Evolutionary conservation across 2,888 invertebrate species (phyloP), one percentile per base, ranked within the genome.

Genomic region (Hyalella azteca): DNA sequence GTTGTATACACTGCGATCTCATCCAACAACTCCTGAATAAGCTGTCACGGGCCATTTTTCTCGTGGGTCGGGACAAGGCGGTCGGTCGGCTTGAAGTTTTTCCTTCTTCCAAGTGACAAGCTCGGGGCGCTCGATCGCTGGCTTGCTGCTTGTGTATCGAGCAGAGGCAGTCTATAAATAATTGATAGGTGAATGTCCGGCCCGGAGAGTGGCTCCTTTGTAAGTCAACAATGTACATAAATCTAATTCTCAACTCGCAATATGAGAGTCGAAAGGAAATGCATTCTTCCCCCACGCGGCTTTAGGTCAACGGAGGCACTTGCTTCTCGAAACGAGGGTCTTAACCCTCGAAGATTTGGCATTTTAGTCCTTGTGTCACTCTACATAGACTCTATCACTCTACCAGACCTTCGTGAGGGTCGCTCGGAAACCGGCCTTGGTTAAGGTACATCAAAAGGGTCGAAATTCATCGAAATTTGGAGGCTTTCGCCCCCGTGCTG

Each of bases 181-280:
- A 82, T 82, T 80, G 82, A 82, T 78, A 77, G 80, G 48, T 49
- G 78, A 78, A 60, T 82, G 82, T 82, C 82, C 82, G 77, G 78
- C 75, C 39, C 32, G 78, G 78, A 81, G 73, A 78, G 82, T 78
- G 79, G 66, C 29, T 59, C 66, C 79, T 82, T 82, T 82, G 82
- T 82, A 73, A 73, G 54, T 79, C 82, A 82, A 82, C 82, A 82
- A 82, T 82, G 82, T 82, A 80, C 54, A 82, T 82, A 82, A 82
- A 82, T 82, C 82, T 82, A 82, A 82, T 82, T 82, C 82, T 75
- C 80, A 80, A 80, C 80, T 82, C 80, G 78, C 82, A 82, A 82
- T 82, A 82, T 82, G 77, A 78, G 78, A 78, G 79, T 73, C 78
- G 80, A 49, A 48, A 77, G 82, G 77, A 82, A 80, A 80, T 82